Conservation (phyloP, 2,888 invertebrate genomes). For the Panopea generosa region DNA sequence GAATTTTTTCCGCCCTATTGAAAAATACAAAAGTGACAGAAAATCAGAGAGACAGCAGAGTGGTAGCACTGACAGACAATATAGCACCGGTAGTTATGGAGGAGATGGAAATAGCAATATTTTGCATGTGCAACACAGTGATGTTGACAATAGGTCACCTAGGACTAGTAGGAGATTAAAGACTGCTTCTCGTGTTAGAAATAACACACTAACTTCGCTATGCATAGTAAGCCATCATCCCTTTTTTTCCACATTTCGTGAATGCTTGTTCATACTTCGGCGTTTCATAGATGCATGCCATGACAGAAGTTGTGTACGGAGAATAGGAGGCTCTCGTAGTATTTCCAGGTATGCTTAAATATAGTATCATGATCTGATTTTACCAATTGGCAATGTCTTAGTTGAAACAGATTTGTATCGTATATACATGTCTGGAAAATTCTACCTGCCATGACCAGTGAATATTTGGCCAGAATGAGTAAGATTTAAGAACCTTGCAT, state of each 20-base stretch:
- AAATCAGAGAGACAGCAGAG: conserved; percentile 44
- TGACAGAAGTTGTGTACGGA: conserved; percentile 91
- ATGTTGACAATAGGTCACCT: conserved; percentile 77
- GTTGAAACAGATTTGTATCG: no score
- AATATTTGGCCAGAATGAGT: no score
- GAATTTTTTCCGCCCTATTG: conserved; percentile 97
- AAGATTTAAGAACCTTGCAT: no score
- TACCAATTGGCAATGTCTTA: no score
- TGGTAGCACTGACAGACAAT: conserved; percentile 66
- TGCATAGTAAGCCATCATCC: conserved; percentile 99
- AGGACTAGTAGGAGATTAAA: conserved; percentile 79
- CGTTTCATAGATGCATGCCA: conserved; percentile 99
- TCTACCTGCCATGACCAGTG: no score
- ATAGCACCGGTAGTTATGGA: conserved; percentile 32
- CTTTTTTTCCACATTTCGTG: conserved; percentile 99
- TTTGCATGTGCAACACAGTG: conserved; percentile 65
- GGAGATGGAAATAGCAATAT: conserved; percentile 63
- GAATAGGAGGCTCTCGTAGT: conserved; percentile 94
- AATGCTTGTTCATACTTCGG: conserved; percentile 97
- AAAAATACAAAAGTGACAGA: conserved; percentile 76
- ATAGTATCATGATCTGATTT: no score
- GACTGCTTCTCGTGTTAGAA: conserved; percentile 86
- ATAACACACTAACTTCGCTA: conserved; percentile 97
- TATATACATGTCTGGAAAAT: no score
- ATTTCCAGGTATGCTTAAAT: conserved; percentile 89